Evolutionary conservation across 2,113 vertebrate species (phyloP).

Genomic region (Hemiprocne comata): DNA sequence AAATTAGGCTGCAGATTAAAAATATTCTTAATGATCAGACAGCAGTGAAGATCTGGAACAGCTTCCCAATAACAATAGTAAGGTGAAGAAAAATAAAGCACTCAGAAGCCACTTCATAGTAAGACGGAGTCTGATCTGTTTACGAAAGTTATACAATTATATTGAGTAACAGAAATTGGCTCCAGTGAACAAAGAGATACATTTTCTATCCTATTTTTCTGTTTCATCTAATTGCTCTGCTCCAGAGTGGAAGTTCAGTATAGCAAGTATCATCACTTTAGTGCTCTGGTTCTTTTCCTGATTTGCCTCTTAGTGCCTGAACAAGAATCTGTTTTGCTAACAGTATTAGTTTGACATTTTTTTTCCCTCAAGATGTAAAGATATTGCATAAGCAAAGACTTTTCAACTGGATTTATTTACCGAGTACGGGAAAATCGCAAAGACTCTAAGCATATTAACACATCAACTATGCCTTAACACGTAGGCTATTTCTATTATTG

Average conservation of each 20-base stretch:
- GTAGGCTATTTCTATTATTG: background rate
- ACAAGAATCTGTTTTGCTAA: background rate
- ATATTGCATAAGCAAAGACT: background rate
- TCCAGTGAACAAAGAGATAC: background rate
- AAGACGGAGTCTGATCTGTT: constrained; percentile 4
- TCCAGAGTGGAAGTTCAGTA: background rate
- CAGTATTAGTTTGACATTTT: background rate
- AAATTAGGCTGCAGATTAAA: constrained; percentile 39
- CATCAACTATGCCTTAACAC: background rate
- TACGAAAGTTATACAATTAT: constrained; percentile 5
- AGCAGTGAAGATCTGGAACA: background rate
- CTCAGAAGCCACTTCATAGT: background rate
- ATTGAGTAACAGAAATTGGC: background rate
- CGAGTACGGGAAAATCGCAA: background rate
- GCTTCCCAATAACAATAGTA: background rate
- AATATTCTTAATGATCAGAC: constrained; percentile 25
- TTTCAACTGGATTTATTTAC: background rate
- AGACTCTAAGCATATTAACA: background rate
- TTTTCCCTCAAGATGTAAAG: background rate
- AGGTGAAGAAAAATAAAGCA: constrained; percentile 8
- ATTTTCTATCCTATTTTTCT: constrained; percentile 19
- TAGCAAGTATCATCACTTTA: background rate
- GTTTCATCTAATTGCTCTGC: background rate
- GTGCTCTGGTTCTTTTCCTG: background rate
- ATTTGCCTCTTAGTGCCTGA: background rate